Evolutionary conservation across 2,113 vertebrate species (phyloP), one percentile per base, ranked within the genome.

Genomic region (Podiceps cristatus): DNA sequence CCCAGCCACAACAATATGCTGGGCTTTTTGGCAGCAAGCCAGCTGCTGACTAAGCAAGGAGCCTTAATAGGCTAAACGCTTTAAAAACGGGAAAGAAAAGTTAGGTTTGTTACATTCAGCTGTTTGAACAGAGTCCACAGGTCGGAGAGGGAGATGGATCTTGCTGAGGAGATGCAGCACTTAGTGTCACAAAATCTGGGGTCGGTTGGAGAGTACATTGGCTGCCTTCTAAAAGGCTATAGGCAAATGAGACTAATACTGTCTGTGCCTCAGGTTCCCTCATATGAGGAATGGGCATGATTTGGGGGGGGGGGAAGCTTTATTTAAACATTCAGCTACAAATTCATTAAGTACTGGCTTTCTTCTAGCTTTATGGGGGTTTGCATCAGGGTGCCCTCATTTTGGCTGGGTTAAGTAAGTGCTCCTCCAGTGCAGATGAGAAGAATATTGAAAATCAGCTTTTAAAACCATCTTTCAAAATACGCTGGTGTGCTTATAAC

Each of bases 31-130:
- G 87, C 88, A 96, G 90, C 68, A 72, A 96, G 88, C 96, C 94
- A 97, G 93, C 72, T 93, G 96, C 97, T 97, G 97, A 98, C 91
- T 95, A 97, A 96, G 93, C 91, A 93, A 95, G 78, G 87, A 92
- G 67, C 44, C 63, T 86, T 84, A 86, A 94, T 40, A 88, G 56
- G 67, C 59, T 18, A 75, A 92, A 80, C 42, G n/a, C 33, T 83
- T 88, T 75, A 73, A 93, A 97, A 94, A 87, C 2, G 74, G 77
- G 53, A 96, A 88, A 94, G 79, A 80, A 90, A 91, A 93, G 94
- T 93, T 77, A 93, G 77, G 71, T 96, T 96, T 94, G 62, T 83
- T 94, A 93, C 74, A 86, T 67, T 96, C 84, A 80, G 81, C 87
- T 88, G 53, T 40, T 74, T 86, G 74, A 91, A 69, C 66, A 35